Evolutionary conservation across 2,888 invertebrate genomes (phyloP), one percentile per base, ranked within the genome.

Genomic region (Mesorhabditis sp.): DNA sequence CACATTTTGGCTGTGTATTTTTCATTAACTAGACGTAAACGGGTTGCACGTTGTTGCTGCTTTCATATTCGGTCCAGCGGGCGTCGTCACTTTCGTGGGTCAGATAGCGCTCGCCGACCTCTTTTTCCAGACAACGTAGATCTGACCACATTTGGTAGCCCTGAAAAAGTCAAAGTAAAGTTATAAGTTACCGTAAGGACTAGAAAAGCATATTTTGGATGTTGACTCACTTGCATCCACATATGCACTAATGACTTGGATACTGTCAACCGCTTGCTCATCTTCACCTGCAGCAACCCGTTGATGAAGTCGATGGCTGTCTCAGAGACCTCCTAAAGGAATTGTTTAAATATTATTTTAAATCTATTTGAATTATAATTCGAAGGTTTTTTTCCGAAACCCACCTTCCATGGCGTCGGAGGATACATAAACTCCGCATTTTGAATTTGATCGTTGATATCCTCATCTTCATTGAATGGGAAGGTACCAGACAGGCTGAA

Each of bases 361-460:
- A n/a, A n/a, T n/a, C n/a, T n/a, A n/a, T n/a, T n/a, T n/a, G n/a
- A n/a, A n/a, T n/a, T n/a, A n/a, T n/a, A n/a, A n/a, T n/a, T n/a
- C n/a, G n/a, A n/a, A n/a, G n/a, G n/a, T n/a, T n/a, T n/a, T n/a
- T n/a, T n/a, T n/a, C n/a, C n/a, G n/a, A n/a, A 28, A 28, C 94
- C 87, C 95, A 94, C 85, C 58, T 93, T 92, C 97, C 97, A 98
- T 0, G 97, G 96, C 87, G 91, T 91, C 42, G 94, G 93, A 62
- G 98, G 98, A 89, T 97, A 98, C 98, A 98, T 98, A 87, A 98
- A 98, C 70, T 95, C 95, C 45, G 97, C 97, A 89, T 98, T 98
- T 88, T 97, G 95, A 79, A 98, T 98, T 89, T 98, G 98, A 87
- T 97, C 97, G 87, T 95, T 93, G 85, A 98, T 98, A 87, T 98